Conservation (phyloP, 2,888 invertebrate species). For the Trissoscelio sp. region DNA sequence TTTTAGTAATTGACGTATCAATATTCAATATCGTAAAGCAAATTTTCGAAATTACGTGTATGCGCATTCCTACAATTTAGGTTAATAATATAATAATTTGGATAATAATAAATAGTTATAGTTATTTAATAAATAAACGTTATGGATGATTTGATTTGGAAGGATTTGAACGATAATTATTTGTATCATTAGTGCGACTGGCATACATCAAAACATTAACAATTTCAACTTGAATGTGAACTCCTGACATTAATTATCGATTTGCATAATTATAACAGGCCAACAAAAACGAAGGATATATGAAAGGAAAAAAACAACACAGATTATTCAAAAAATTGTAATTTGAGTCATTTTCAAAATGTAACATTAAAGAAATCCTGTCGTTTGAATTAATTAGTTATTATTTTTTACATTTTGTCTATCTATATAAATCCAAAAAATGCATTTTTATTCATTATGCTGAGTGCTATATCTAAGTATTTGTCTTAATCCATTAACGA, state of each 20-base stretch:
- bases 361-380: too few relatives aligned
- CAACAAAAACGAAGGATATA: constrained; percentile 11
- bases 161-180: constrained; percentile 1
- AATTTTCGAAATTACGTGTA: constrained; percentile 5
- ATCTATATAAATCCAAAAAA: too few relatives aligned
- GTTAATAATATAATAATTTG: too few relatives aligned
- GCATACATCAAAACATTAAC: neutral
- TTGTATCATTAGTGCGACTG: constrained; percentile 9
- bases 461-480: too few relatives aligned
- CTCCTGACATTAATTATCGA: constrained; percentile 18
- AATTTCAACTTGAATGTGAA: constrained; percentile 19
- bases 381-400: too few relatives aligned
- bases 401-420: too few relatives aligned
- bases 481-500: too few relatives aligned
- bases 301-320: too few relatives aligned
- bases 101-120: neutral
- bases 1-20: neutral
- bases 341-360: too few relatives aligned
- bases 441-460: too few relatives aligned
- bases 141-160: constrained; percentile 1
- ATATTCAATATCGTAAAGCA: constrained; percentile 6
- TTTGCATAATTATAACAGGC: constrained; percentile 14
- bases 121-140: neutral
- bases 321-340: too few relatives aligned
- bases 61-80: too few relatives aligned